phyloP scores from a whole-genome alignment of 2,888 invertebrate genomes.

The Mesochorus sp. region DNA sequence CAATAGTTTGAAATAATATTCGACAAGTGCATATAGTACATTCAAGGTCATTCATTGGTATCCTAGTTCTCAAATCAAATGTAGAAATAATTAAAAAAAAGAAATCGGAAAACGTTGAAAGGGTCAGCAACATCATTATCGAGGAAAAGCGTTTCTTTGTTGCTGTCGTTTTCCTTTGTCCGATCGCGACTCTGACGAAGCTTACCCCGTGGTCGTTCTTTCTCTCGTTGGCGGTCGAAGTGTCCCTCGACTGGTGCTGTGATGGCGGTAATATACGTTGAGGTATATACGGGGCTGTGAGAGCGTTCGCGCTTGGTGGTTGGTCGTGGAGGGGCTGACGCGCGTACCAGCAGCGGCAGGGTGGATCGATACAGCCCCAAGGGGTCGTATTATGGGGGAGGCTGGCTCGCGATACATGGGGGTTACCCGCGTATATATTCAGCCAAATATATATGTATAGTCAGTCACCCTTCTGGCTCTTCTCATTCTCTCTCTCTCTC shows the following conservation, averaged over 20 bases:
- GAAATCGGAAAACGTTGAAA: slow-evolving; percentile 1
- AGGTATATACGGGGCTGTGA: slow-evolving; percentile 51
- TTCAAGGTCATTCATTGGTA: no score
- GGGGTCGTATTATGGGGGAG: slow-evolving; percentile 78
- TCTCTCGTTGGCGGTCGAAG: slow-evolving; percentile 31
- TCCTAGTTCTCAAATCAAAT: no score
- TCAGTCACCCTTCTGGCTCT: background rate
- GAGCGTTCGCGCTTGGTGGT: slow-evolving; percentile 67
- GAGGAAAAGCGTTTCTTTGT: background rate
- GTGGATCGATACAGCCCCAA: slow-evolving; percentile 79
- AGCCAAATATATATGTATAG: background rate
- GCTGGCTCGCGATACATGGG: slow-evolving; percentile 76
- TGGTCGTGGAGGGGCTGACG: slow-evolving; percentile 69
- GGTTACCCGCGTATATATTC: slow-evolving; percentile 59
- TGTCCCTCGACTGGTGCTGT: slow-evolving; percentile 46
- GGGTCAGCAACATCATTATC: no score
- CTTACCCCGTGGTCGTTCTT: slow-evolving; percentile 46
- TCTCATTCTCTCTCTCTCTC: slow-evolving; percentile 7
- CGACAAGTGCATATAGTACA: no score
- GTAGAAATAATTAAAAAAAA: no score
- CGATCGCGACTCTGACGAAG: slow-evolving; percentile 45
- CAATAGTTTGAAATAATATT: no score
- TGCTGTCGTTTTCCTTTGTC: slow-evolving; percentile 61
- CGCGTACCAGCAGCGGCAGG: slow-evolving; percentile 66
- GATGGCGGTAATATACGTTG: slow-evolving; percentile 50